Evolutionary conservation across 2,797 vertebrate genomes (phyloP), one percentile per base, ranked within the genome.

Genomic region (Anguilla marmorata): DNA sequence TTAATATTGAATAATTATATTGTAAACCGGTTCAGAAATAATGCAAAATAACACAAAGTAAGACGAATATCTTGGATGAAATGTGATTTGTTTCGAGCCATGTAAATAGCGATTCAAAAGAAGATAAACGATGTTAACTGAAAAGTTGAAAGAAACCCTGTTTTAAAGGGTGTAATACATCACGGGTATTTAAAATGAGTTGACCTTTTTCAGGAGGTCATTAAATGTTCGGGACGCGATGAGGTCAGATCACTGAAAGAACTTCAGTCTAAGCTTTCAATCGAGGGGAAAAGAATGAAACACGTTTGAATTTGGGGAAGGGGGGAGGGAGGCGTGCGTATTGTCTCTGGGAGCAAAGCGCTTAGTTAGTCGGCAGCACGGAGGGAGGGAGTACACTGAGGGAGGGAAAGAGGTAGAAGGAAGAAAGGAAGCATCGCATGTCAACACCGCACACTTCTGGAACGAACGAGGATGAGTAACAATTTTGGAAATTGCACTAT

Each of bases 231-330:
- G 80, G 60, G 56, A 82, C 52, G 54, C 72, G 37, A 27, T 52
- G 48, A 82, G 86, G 84, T 89, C 88, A 89, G 84, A 85, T 48
- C 16, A 69, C 30, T 85, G 84, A 87, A 85, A 30, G 58, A 85
- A 87, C 85, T 84, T 52, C 41, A 85, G 84, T 87, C 83, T 85
- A 82, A 88, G 88, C 86, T 60, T 90, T 89, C 87, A 88, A 66
- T 45, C 41, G 27, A 84, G 45, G 45, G 48, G 74, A 63, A 72
- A 72, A 79, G 80, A 85, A 54, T 56, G 66, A 27, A 85, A 52
- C 87, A 48, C 87, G 48, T 85, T 85, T 88, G 66, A 21, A 48
- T 85, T 41, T 56, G 21, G 66, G 66, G 54, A 79, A 85, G 50
- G 66, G 87, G 54, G 63, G 63, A 48, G 80, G 82, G 82, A 84